These are phyloP conservation scores for Pontoporia blainvillei DNA, from an alignment of 2,113 vertebrate genomes.

Conservation along the genomic window DNA sequence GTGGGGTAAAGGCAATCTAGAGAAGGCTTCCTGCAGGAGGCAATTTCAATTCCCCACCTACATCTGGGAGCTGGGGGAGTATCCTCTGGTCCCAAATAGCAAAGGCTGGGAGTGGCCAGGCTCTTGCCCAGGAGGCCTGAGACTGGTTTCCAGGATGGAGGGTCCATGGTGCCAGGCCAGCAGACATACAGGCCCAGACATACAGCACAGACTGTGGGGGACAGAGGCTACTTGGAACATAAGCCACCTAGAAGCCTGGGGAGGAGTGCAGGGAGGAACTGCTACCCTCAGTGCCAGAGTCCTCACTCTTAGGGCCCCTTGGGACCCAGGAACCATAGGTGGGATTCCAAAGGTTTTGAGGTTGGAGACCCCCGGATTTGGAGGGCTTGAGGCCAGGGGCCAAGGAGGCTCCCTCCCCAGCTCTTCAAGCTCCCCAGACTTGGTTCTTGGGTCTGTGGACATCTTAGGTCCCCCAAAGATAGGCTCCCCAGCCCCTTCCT, in stretches of 20 bases:
- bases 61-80: background rate
- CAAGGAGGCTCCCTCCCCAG: conserved; percentile 59
- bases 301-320: conserved; percentile 73
- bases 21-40: background rate
- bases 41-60: background rate
- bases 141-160: conserved; percentile 43
- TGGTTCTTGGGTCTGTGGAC: conserved; percentile 79
- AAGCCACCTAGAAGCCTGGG: background rate
- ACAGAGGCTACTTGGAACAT: background rate
- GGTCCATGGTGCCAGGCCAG: background rate
- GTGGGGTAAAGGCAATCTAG: background rate
- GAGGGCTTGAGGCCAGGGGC: conserved; percentile 74
- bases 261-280: conserved; percentile 61
- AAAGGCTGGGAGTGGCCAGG: conserved; percentile 18
- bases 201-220: background rate
- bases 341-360: conserved; percentile 94
- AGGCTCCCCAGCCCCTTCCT: conserved; percentile 84
- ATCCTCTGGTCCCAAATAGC: background rate
- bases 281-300: conserved; percentile 78
- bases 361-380: conserved; percentile 81
- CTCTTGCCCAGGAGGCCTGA: conserved; percentile 88
- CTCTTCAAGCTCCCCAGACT: conserved; percentile 81
- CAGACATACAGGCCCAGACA: background rate
- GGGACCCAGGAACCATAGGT: conserved; percentile 90
- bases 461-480: conserved; percentile 7